A percentile compares a stretch with the other conserved stretches of the same genome.
Evolutionary conservation across 2,113 vertebrate species (phyloP).

Genomic region (Pachycephala philippinensis): DNA sequence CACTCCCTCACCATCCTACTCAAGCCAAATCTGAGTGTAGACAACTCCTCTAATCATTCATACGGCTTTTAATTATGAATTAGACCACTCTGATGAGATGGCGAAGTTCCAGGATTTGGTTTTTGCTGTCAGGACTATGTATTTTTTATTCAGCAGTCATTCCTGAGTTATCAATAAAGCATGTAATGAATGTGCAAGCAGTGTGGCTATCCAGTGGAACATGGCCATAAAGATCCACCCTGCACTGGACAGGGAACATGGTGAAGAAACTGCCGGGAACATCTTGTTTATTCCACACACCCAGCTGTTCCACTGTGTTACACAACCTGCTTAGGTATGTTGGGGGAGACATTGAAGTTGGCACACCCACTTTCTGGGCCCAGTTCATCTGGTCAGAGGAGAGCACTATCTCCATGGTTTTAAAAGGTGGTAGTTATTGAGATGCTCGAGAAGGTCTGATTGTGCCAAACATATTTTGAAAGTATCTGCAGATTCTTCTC

Average conservation of each 20-base stretch:
- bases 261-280: not conserved
- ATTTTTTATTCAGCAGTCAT: not conserved
- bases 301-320: not conserved
- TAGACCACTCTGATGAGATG: not conserved
- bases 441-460: not conserved
- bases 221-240: not conserved
- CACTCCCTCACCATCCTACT: not conserved
- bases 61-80: not conserved
- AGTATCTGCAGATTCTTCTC: not conserved
- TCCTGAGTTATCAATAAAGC: not conserved
- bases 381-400: not conserved
- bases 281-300: not conserved
- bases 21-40: not conserved
- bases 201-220: not conserved
- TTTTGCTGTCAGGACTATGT: not conserved
- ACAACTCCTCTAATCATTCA: not conserved
- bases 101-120: not conserved
- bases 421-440: not conserved
- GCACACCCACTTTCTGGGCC: not conserved
- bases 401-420: not conserved
- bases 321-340: accelerated
- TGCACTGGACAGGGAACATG: not conserved
- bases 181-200: not conserved
- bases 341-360: not conserved
- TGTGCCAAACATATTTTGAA: not conserved